Evolutionary conservation across 2,113 vertebrate genomes (phyloP).

Genomic region (Odontophorus gujanensis): DNA sequence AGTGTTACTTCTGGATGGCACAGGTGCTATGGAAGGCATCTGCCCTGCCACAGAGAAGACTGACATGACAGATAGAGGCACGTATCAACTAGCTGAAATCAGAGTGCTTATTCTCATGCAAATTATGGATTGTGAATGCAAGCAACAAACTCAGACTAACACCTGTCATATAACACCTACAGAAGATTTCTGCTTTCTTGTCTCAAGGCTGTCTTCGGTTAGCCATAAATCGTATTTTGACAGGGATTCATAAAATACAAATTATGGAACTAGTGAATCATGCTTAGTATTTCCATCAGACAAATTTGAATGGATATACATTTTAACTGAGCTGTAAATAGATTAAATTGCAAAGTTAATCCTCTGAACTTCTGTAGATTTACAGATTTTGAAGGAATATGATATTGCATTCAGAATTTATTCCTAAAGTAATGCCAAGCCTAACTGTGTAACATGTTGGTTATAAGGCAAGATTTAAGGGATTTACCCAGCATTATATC

Average conservation of each 20-base stretch:
- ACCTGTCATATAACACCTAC: slow-evolving; percentile 64
- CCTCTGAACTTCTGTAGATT: slow-evolving; percentile 13
- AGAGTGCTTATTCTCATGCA: slow-evolving; percentile 60
- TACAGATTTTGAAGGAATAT: slow-evolving; percentile 9
- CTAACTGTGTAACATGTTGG: neutral
- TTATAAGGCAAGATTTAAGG: slow-evolving; percentile 2
- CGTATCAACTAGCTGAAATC: slow-evolving; percentile 60
- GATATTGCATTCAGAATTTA: neutral
- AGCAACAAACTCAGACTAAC: slow-evolving; percentile 46
- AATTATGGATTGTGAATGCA: slow-evolving; percentile 30
- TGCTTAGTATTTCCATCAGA: slow-evolving; percentile 36
- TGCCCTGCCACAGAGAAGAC: neutral
- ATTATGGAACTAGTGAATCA: slow-evolving; percentile 59
- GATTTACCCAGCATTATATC: neutral
- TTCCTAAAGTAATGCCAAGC: slow-evolving; percentile 6
- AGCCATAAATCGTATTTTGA: slow-evolving; percentile 69
- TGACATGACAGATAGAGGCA: slow-evolving; percentile 34
- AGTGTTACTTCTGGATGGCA: neutral
- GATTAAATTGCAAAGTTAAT: slow-evolving; percentile 28
- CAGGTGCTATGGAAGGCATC: neutral
- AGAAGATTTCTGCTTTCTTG: slow-evolving; percentile 51
- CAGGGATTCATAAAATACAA: slow-evolving; percentile 71
- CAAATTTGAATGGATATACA: slow-evolving; percentile 4
- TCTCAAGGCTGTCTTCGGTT: slow-evolving; percentile 43
- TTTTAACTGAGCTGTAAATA: slow-evolving; percentile 48